A percentile compares a stretch with the other conserved stretches of the same genome.
phyloP scores from a whole-genome alignment of 2,113 vertebrate genomes.

The Calyptomena viridis region DNA sequence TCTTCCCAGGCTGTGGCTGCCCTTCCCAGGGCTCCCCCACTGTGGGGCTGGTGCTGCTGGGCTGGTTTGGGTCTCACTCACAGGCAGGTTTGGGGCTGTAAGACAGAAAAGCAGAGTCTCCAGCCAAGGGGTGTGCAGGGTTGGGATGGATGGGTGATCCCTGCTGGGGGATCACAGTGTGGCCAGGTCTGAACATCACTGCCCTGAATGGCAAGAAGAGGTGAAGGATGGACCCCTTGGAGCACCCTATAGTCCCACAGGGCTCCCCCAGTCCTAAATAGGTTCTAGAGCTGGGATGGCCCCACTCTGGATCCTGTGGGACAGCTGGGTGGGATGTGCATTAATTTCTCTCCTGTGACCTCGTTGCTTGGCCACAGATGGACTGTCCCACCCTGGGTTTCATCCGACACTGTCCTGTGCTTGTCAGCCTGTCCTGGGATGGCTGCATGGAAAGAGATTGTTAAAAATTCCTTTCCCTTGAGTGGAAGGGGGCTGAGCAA shows the following conservation, averaged over 20 bases:
- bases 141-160: background rate
- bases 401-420: fast-evolving
- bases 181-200: background rate
- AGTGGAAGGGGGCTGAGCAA: background rate
- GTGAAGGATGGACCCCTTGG: background rate
- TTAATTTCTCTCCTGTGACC: fast-evolving
- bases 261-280: background rate
- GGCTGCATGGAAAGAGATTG: fast-evolving
- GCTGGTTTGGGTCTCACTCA: background rate
- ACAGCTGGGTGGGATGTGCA: background rate
- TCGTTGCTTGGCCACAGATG: fast-evolving
- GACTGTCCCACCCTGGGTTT: background rate
- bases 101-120: background rate
- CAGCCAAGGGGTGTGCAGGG: fast-evolving
- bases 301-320: background rate
- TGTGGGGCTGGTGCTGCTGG: background rate
- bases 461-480: background rate
- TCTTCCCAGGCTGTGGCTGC: background rate
- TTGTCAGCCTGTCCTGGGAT: fast-evolving
- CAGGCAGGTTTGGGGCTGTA: background rate
- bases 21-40: background rate
- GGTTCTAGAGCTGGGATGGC: background rate
- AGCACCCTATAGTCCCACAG: background rate
- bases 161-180: fast-evolving
- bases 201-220: background rate